These are phyloP conservation scores for Adrianichthys oophorus DNA, from an alignment of 2,797 vertebrate genomes.

Conservation along the genomic window DNA sequence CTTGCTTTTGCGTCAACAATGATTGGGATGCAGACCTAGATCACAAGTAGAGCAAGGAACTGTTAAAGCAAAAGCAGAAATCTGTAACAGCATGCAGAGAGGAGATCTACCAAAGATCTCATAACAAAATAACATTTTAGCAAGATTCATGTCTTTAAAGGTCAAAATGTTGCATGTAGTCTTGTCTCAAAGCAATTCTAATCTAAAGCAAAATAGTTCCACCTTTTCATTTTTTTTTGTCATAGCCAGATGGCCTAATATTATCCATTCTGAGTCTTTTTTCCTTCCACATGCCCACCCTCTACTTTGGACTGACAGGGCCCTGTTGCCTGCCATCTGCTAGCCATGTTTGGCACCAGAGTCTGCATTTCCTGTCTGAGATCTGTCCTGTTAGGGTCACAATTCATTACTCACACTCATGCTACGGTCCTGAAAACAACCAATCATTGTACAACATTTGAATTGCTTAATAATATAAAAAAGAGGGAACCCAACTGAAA, in stretches of 20 bases:
- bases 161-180: too few species aligned
- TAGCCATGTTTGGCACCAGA: constrained; percentile 51
- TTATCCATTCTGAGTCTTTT: constrained; percentile 43
- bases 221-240: constrained; percentile 52
- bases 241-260: constrained; percentile 70
- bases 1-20: neutral
- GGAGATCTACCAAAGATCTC: too few species aligned
- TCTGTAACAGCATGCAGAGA: too few species aligned
- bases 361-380: constrained; percentile 45
- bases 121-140: constrained; percentile 26
- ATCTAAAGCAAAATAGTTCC: constrained; percentile 46
- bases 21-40: too few species aligned
- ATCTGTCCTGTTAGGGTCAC: constrained; percentile 42
- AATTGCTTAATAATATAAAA: too few species aligned
- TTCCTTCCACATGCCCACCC: constrained; percentile 42
- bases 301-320: constrained; percentile 54
- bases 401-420: constrained; percentile 40
- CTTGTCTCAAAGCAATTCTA: constrained; percentile 9
- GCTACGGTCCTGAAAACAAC: constrained; percentile 18
- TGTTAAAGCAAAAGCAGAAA: too few species aligned
- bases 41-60: too few species aligned
- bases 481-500: constrained; percentile 7
- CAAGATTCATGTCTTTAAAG: too few species aligned
- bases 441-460: neutral
- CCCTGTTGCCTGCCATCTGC: constrained; percentile 71